phyloP scores from a whole-genome alignment of 2,888 invertebrate species.

The Euzetes globulus region DNA sequence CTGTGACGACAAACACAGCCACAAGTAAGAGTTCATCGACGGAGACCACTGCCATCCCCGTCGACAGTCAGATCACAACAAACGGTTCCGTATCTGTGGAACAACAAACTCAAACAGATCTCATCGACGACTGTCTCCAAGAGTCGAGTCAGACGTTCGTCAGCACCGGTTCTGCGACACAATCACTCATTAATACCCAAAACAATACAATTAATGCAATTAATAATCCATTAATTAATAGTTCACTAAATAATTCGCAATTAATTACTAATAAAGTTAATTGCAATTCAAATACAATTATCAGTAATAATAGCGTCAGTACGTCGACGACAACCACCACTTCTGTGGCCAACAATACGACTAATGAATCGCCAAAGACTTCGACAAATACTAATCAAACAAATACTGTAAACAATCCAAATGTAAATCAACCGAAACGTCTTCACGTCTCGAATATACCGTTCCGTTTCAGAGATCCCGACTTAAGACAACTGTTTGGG shows the following conservation, averaged over 20 bases:
- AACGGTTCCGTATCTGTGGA: constrained; percentile 34
- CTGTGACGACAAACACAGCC: not conserved
- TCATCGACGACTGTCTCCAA: constrained; percentile 18
- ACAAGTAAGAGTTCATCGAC: not conserved
- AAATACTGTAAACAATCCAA: constrained; percentile 8
- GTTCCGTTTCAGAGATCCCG: constrained; percentile 97
- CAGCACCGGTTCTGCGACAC: not conserved
- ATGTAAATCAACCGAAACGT: constrained; percentile 72
- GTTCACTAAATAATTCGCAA: not conserved
- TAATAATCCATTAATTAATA: not conserved
- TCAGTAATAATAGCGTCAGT: constrained; percentile 9
- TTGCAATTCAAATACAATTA: constrained; percentile 3
- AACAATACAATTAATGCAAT: not conserved
- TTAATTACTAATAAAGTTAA: constrained; percentile 3
- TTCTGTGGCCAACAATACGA: constrained; percentile 3
- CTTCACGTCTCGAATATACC: constrained; percentile 99
- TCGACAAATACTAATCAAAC: not conserved
- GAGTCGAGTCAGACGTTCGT: not conserved
- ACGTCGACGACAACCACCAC: constrained; percentile 15
- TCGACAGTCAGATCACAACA: constrained; percentile 5
- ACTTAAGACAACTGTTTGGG: constrained; percentile 95
- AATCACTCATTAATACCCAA: not conserved
- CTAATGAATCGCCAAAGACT: constrained; percentile 22
- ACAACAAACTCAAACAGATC: constrained; percentile 35
- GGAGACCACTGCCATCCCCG: not conserved